Evolutionary conservation across 92 coral and sea anemone genomes (phyloP).

Genomic region (Micromussa lordhowensis): DNA sequence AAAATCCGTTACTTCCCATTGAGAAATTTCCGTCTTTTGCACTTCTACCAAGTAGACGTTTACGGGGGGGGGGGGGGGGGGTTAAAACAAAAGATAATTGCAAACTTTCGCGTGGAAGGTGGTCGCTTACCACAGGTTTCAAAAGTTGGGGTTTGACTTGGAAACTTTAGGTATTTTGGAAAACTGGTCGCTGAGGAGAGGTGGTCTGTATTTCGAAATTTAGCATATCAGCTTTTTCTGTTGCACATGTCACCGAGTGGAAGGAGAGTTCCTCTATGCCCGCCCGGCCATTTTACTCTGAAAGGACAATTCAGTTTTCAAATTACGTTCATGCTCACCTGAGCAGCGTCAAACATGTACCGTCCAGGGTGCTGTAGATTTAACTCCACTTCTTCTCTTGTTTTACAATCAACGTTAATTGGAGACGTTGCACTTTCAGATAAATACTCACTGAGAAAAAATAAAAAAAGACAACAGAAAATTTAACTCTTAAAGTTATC

Average conservation of each 20-base stretch:
- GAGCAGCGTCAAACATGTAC: constrained; percentile 95
- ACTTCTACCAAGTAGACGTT: too few species aligned
- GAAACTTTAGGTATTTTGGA: too few species aligned
- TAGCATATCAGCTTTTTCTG: not conserved
- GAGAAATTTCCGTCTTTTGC: too few species aligned
- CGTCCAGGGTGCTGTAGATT: constrained; percentile 84
- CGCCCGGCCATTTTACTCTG: not conserved
- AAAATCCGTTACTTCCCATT: too few species aligned
- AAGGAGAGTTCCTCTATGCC: not conserved
- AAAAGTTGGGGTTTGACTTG: too few species aligned
- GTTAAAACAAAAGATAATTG: too few species aligned
- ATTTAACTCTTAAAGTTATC: not conserved
- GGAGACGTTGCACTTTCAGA: constrained; percentile 89
- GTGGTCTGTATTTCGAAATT: not conserved
- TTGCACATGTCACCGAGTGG: not conserved
- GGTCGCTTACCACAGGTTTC: too few species aligned
- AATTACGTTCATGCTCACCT: constrained; percentile 49
- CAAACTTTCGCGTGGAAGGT: too few species aligned
- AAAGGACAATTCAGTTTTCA: not conserved
- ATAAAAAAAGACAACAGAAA: not conserved
- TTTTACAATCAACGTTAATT: constrained; percentile 94
- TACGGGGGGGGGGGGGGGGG: too few species aligned
- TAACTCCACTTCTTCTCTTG: constrained; percentile 89
- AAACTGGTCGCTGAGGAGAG: too few species aligned
- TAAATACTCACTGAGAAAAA: constrained; percentile 80